These are phyloP conservation scores for Ornithoptera priamus DNA, from an alignment of 2,888 invertebrate species.

Conservation along the genomic window DNA sequence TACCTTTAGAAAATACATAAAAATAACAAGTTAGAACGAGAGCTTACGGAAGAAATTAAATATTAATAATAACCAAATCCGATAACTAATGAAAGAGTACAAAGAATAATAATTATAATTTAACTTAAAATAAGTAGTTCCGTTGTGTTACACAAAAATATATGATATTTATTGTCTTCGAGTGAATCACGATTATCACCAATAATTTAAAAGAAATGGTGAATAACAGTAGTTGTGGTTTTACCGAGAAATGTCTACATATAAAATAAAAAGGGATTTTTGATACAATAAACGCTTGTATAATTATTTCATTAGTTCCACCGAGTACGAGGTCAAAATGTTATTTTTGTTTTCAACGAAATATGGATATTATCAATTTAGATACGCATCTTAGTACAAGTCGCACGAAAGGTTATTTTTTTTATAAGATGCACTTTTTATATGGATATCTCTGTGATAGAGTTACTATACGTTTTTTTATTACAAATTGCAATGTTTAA, in stretches of 20 bases:
- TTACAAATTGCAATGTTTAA: conserved; percentile 22
- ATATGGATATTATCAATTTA: conserved; percentile 23
- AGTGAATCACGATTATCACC: too few species aligned
- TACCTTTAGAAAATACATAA: too few species aligned
- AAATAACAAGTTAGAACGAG: too few species aligned
- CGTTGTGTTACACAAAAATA: too few species aligned
- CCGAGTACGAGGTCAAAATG: neutral
- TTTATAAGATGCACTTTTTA: conserved; percentile 3
- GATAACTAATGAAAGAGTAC: too few species aligned
- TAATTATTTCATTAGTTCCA: conserved; percentile 9
- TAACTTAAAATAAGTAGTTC: too few species aligned
- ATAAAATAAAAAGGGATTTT: neutral
- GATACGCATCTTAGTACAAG: conserved; percentile 15
- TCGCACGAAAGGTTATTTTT: conserved; percentile 1
- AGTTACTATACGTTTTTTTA: conserved; percentile 6
- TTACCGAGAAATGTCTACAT: neutral
- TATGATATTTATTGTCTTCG: too few species aligned
- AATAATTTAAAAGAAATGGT: neutral
- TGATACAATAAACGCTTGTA: conserved; percentile 7
- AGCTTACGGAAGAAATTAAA: too few species aligned
- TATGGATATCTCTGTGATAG: neutral
- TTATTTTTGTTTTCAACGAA: conserved; percentile 14
- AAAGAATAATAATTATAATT: too few species aligned
- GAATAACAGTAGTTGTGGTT: conserved; percentile 1
- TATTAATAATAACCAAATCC: too few species aligned